phyloP scores from a whole-genome alignment of 2,113 vertebrate species.

The Oncorhynchus kisutch region DNA sequence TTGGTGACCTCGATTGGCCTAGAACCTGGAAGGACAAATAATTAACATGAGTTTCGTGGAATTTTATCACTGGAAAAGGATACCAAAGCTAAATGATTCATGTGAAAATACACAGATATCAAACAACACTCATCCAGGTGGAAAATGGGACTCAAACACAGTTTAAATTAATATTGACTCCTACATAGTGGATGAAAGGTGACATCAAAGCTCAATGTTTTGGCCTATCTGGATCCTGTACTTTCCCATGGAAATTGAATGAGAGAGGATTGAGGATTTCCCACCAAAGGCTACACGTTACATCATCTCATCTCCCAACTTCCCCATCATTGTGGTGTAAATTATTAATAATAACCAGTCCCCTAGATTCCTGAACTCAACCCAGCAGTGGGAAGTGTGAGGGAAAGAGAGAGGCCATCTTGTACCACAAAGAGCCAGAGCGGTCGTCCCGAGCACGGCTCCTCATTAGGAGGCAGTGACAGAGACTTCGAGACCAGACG shows the following conservation, averaged over 20 bases:
- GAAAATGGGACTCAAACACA: constrained; percentile 29
- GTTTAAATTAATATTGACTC: constrained; percentile 51
- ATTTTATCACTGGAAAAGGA: no score
- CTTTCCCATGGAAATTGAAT: not conserved
- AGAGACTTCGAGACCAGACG: constrained; percentile 21
- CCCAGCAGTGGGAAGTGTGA: not conserved
- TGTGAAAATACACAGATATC: constrained; percentile 41
- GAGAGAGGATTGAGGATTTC: constrained; percentile 47
- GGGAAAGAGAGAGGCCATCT: constrained; percentile 51
- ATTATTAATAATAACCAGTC: not conserved
- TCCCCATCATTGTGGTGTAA: not conserved
- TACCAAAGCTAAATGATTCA: constrained; percentile 24
- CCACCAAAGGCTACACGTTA: constrained; percentile 49
- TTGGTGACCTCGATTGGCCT: constrained; percentile 24
- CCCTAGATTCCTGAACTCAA: no score
- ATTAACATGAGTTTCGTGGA: no score
- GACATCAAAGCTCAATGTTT: constrained; percentile 41
- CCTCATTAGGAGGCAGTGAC: constrained; percentile 68
- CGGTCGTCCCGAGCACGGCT: constrained; percentile 20
- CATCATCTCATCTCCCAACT: constrained; percentile 47
- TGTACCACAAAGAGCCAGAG: constrained; percentile 48
- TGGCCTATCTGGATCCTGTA: constrained; percentile 28
- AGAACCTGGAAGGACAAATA: constrained; percentile 30
- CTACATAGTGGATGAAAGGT: constrained; percentile 48
- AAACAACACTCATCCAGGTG: constrained; percentile 27